Evolutionary conservation across 2,888 invertebrate species (phyloP), one percentile per base, ranked within the genome.

Genomic region (Agapostemon virescens): DNA sequence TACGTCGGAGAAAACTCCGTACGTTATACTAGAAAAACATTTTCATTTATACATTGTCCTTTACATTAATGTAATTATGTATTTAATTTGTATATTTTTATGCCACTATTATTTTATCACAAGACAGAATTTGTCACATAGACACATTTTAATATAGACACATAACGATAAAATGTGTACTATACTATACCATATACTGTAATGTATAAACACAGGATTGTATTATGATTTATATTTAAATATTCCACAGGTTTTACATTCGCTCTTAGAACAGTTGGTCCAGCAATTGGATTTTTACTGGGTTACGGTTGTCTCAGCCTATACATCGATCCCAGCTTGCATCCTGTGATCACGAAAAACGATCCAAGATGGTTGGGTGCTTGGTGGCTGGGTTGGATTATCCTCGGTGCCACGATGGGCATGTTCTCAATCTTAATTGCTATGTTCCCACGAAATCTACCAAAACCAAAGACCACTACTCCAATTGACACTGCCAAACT

Each of bases 331-430:
- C 95, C 95, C 0, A 92, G 91, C 0, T 93, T 95, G 67, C 95
- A 94, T 13, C 95, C 95, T 0, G 89, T 95, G 13, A 95, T 95
- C 45, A 93, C 93, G 66, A 93, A 93, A 66, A 93, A 94, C 76
- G 95, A 95, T 90, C 95, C 96, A 2, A 93, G 96, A 84, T 96
- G 96, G 96, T 91, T 95, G 58, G 96, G 96, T 30, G 96, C 96
- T 15, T 96, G 96, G 96, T 96, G 96, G 96, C 92, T 96, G n/a
- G 96, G 95, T 20, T 95, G 95, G 95, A 93, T 94, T 36, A 93
- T 94, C 45, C 92, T 95, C 33, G 94, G 94, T 17, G 85, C 90
- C 0, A 90, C 94, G 0, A 95, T 95, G 94, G 92, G 95, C 26
- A 84, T 95, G 30, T 94, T 95, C 79, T 94, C 95, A 0, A 89